Conservation (phyloP, 2,113 vertebrate genomes). For the Perca schrenkii region DNA sequence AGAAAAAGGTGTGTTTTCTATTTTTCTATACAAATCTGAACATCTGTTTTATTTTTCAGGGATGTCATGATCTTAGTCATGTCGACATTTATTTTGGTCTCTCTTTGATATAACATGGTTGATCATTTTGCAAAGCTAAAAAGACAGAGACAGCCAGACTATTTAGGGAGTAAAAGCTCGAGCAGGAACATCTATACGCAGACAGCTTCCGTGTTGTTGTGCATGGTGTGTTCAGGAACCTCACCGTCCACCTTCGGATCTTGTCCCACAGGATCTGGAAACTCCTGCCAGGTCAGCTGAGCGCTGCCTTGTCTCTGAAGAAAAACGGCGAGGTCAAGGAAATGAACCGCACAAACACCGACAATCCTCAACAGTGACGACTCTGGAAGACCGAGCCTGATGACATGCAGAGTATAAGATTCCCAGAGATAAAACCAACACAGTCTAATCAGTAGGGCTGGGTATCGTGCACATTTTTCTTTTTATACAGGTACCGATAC, state of each 20-base stretch:
- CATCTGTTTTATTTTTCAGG: neutral
- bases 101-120: neutral
- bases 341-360: neutral
- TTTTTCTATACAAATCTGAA: too few species aligned
- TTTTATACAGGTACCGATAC: too few species aligned
- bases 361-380: neutral
- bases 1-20: too few species aligned
- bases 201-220: too few species aligned
- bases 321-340: conserved; percentile 62
- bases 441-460: too few species aligned
- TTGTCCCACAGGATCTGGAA: conserved; percentile 81
- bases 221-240: neutral
- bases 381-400: too few species aligned
- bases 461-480: too few species aligned
- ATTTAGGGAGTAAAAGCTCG: neutral
- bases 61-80: neutral
- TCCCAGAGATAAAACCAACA: too few species aligned
- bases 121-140: neutral
- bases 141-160: neutral
- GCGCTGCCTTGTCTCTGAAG: conserved; percentile 75
- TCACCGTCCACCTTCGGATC: conserved; percentile 82
- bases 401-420: too few species aligned
- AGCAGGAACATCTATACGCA: too few species aligned
- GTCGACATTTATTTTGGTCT: neutral
- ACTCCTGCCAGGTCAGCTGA: conserved; percentile 73